Conservation (phyloP, 1,140 invertebrate genomes). For the Scaptomyza montana region DNA sequence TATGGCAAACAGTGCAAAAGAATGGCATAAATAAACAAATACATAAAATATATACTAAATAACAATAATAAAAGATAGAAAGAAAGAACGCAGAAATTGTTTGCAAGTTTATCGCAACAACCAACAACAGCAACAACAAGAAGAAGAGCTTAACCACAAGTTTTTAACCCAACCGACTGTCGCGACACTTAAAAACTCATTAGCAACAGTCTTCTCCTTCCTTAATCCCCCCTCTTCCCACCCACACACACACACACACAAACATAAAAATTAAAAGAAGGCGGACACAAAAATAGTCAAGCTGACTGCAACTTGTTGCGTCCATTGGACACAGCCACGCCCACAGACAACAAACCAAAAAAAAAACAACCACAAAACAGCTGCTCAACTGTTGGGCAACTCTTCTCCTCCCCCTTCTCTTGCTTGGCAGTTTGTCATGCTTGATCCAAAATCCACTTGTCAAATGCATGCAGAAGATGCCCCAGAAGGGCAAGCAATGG, state of each 20-base stretch:
- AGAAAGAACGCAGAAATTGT: slow-evolving; percentile 13
- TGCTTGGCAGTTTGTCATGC: slow-evolving; percentile 14
- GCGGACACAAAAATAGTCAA: slow-evolving; percentile 1
- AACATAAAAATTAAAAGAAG: neutral
- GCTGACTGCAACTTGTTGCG: slow-evolving; percentile 43
- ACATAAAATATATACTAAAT: neutral
- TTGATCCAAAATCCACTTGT: slow-evolving; percentile 43
- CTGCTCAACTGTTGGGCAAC: slow-evolving; percentile 38
- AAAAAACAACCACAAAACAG: slow-evolving; percentile 38
- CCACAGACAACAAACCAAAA: neutral
- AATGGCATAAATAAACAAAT: slow-evolving; percentile 38
- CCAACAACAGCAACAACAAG: neutral
- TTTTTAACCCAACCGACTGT: neutral
- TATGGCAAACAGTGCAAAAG: slow-evolving; percentile 29
- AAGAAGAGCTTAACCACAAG: slow-evolving; percentile 7
- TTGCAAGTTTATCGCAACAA: slow-evolving; percentile 31
- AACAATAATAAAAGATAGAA: slow-evolving; percentile 16
- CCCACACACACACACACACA: neutral
- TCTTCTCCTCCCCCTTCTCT: neutral
- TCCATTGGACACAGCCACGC: slow-evolving; percentile 32
- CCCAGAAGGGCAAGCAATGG: neutral
- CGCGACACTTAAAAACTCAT: slow-evolving; percentile 48
- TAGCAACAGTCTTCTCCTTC: slow-evolving; percentile 9
- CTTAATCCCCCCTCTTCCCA: neutral
- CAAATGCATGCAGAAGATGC: slow-evolving; percentile 22